phyloP scores from a whole-genome alignment of 1,140 invertebrate species.

The Cotesia glomerata region DNA sequence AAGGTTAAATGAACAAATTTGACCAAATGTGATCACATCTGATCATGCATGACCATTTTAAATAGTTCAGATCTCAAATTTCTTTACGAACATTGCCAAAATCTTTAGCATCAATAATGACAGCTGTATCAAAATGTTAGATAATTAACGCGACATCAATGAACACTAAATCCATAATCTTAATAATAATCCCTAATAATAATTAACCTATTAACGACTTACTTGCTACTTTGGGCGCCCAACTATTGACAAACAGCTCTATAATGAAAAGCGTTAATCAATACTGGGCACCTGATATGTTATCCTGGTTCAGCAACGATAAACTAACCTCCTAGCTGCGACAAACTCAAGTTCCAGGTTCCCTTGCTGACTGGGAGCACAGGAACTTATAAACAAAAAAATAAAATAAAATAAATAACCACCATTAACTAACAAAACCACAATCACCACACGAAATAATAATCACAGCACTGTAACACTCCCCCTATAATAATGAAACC shows the following conservation, averaged over 20 bases:
- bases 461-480: slow-evolving; percentile 9
- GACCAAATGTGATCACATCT: too few species aligned
- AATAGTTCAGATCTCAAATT: too few species aligned
- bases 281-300: slow-evolving; percentile 55
- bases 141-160: too few species aligned
- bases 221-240: slow-evolving; percentile 34
- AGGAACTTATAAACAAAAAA: neutral
- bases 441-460: slow-evolving; percentile 1
- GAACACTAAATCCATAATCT: neutral
- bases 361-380: slow-evolving; percentile 51
- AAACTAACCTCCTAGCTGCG: slow-evolving; percentile 7
- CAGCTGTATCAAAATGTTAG: too few species aligned
- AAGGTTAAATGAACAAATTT: too few species aligned
- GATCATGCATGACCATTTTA: too few species aligned
- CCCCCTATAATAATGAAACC: slow-evolving; percentile 30
- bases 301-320: slow-evolving; percentile 60
- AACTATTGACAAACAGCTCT: slow-evolving; percentile 16
- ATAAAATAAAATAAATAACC: slow-evolving; percentile 1
- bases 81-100: too few species aligned
- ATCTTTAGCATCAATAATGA: too few species aligned
- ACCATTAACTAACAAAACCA: neutral
- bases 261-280: slow-evolving; percentile 28
- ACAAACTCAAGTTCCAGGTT: slow-evolving; percentile 37
- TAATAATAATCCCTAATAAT: slow-evolving; percentile 6
- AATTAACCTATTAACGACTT: slow-evolving; percentile 50